Evolutionary conservation across 2,797 vertebrate species (phyloP), one percentile per base, ranked within the genome.

Genomic region (Anableps anableps): DNA sequence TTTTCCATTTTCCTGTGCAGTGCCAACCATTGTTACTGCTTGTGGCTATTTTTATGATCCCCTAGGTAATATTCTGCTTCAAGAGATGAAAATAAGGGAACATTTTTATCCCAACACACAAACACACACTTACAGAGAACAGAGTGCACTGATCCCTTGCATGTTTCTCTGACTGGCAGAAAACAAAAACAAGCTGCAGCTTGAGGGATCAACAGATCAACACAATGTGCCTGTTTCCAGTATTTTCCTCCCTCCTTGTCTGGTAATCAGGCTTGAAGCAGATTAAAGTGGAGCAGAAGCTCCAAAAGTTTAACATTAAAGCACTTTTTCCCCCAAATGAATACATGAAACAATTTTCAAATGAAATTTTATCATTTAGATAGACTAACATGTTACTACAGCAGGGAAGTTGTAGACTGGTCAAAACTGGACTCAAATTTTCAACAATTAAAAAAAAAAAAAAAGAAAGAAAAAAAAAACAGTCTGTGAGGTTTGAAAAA

Each of bases 131-230:
- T n/a, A 16, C n/a, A 31, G 13, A 16, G 73, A 38, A 21, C 71
- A 72, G 71, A 51, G 66, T 29, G 29, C 29, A 58, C n/a, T 36
- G 26, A 43, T 16, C 72, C 31, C 10, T 36, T 11, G 17, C 58
- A 29, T 0, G 9, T n/a, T 19, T 55, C 38, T 16, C 72, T 14
- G 16, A 50, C 0, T 5, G 17, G 17, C 48, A 50, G 19, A n/a
- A 45, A 55, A 80, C 31, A 81, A 41, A 58, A 70, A 76, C 36
- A 76, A 60, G 51, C 53, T 34, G 43, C 53, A 16, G 74, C n/a
- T 62, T 75, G 64, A n/a, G 23, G 66, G 79, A 75, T 60, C 8
- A 11, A 31, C 53, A 31, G n/a, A 36, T 55, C 41, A 72, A 53
- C 64, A 70, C 36, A 72, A 47, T 58, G n/a, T 38, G 47, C 36